These are phyloP conservation scores for Troides oblongomaculatus DNA, from an alignment of 2,888 invertebrate species.

Conservation along the genomic window DNA sequence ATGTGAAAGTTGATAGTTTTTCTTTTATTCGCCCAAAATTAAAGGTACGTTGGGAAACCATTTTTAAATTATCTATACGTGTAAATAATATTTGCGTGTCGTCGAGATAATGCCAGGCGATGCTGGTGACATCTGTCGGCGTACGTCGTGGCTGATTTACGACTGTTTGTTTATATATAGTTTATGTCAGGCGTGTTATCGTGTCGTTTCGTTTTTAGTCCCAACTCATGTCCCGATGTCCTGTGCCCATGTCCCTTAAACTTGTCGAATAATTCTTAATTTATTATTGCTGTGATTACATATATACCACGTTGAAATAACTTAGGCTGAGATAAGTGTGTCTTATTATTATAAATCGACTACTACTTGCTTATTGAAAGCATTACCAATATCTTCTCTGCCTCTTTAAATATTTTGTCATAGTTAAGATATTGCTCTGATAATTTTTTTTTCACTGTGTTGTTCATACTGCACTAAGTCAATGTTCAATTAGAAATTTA, in stretches of 20 bases:
- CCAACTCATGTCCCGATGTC: conserved; percentile 64
- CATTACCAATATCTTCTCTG: conserved; percentile 41
- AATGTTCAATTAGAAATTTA: conserved; percentile 35
- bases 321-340: conserved; percentile 62
- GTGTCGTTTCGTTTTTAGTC: conserved; percentile 66
- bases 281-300: conserved; percentile 77
- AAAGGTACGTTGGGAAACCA: conserved; percentile 60
- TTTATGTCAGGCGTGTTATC: conserved; percentile 68
- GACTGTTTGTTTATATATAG: conserved; percentile 64
- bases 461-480: conserved; percentile 40
- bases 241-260: conserved; percentile 59
- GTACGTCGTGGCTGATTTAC: conserved; percentile 42
- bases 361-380: conserved; percentile 48
- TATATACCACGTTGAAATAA: conserved; percentile 69
- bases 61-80: conserved; percentile 53
- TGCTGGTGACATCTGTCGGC: conserved; percentile 35
- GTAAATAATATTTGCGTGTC: conserved; percentile 44
- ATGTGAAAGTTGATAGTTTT: conserved; percentile 66
- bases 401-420: conserved; percentile 42
- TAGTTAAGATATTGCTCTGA: conserved; percentile 40
- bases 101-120: conserved; percentile 41
- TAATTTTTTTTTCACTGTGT: conserved; percentile 39
- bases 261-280: conserved; percentile 65
- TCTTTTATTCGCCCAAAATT: conserved; percentile 75
- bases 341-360: conserved; percentile 57